Percentiles rank a stretch among this genome's conserved stretches.
Conservation (phyloP, 2,113 vertebrate species). For the Alexandromys fortis region DNA sequence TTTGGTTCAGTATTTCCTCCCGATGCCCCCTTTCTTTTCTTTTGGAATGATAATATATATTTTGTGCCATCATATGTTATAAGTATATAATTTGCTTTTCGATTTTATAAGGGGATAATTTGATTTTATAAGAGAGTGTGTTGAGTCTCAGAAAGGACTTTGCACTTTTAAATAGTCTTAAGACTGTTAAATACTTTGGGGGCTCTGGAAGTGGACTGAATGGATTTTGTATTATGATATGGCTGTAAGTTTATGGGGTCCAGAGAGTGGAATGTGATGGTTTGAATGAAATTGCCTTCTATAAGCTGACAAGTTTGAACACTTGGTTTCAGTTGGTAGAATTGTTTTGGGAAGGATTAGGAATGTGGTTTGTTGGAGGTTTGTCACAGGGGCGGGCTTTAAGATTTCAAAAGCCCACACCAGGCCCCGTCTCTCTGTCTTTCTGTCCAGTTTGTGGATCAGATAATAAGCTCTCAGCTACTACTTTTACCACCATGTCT, state of each 20-base stretch:
- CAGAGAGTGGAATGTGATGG: background rate
- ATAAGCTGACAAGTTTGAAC: background rate
- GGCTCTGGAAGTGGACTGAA: background rate
- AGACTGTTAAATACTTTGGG: too few species aligned
- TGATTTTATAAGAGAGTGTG: too few species aligned
- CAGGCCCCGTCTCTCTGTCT: background rate
- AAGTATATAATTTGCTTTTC: background rate
- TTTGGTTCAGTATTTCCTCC: background rate
- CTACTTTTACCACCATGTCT: background rate
- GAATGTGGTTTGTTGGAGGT: background rate
- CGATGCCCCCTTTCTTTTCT: background rate
- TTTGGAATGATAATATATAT: background rate
- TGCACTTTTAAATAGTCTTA: background rate
- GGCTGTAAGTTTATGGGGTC: background rate
- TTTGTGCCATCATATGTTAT: background rate
- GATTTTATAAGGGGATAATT: too few species aligned
- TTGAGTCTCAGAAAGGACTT: background rate
- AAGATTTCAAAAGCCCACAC: background rate
- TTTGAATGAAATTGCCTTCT: background rate
- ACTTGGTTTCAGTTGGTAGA: background rate
- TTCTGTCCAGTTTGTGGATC: background rate
- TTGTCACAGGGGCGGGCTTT: background rate
- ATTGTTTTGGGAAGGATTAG: background rate
- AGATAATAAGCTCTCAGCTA: background rate
- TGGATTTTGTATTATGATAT: background rate